A percentile compares a stretch with the other conserved stretches of the same genome.
phyloP scores from a whole-genome alignment of 2,888 invertebrate genomes.

The Acleris holmiana region DNA sequence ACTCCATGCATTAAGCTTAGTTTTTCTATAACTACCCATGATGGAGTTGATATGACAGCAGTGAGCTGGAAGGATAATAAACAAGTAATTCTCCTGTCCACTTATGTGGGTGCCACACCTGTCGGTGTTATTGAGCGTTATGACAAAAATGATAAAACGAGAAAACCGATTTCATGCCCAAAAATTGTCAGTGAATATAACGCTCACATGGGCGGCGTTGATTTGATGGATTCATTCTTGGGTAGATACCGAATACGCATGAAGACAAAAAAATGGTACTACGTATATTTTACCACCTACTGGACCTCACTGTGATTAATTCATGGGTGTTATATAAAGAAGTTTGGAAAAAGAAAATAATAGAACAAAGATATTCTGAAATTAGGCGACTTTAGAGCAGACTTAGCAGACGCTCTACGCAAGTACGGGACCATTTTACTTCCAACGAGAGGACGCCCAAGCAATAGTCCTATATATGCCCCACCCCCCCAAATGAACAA shows the following conservation, averaged over 20 bases:
- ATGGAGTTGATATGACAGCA: conserved; percentile 7
- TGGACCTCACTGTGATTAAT: conserved; percentile 44
- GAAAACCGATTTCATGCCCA: conserved; percentile 1
- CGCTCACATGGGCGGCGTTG: conserved; percentile 39
- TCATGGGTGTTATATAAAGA: conserved; percentile 40
- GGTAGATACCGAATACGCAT: conserved; percentile 48
- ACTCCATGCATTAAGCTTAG: too few relatives aligned
- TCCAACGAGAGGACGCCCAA: conserved; percentile 6
- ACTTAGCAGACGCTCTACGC: conserved; percentile 1
- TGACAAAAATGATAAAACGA: background rate
- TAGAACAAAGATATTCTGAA: conserved; percentile 8
- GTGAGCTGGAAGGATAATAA: conserved; percentile 7
- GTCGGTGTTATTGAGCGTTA: background rate
- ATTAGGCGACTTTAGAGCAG: background rate
- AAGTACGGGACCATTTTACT: background rate
- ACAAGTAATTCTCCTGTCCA: conserved; percentile 5
- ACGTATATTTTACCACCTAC: conserved; percentile 46
- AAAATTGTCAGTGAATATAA: conserved; percentile 35
- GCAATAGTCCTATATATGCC: background rate
- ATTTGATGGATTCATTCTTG: conserved; percentile 34
- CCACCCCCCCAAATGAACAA: background rate
- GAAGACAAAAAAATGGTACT: conserved; percentile 47
- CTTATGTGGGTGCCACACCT: conserved; percentile 36
- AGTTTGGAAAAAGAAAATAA: background rate
- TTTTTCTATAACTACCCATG: conserved; percentile 12